Evolutionary conservation across 2,888 invertebrate species (phyloP).

Genomic region (Pyrgus malvae): DNA sequence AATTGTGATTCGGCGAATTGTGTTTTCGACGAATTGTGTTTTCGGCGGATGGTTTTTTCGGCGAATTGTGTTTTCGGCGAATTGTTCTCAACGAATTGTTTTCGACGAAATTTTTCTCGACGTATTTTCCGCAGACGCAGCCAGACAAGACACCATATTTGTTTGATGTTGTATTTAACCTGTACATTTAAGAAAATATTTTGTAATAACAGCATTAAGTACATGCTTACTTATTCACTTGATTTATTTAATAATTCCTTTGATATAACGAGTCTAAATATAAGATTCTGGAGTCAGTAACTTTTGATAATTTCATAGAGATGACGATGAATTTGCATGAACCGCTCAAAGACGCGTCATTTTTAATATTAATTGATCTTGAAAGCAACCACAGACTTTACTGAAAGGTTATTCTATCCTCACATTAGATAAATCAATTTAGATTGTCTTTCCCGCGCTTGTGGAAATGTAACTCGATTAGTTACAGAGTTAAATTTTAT

Average conservation of each 20-base stretch:
- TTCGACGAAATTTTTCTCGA: too few species aligned
- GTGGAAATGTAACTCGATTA: slow-evolving; percentile 15
- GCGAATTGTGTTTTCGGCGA: too few species aligned
- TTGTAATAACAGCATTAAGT: too few species aligned
- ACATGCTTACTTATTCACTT: too few species aligned
- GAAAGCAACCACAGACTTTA: background rate
- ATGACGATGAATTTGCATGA: background rate
- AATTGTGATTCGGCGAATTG: too few species aligned
- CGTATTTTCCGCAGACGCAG: too few species aligned
- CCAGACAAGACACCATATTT: too few species aligned
- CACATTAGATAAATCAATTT: slow-evolving; percentile 75
- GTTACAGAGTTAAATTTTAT: slow-evolving; percentile 1
- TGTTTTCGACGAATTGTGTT: too few species aligned
- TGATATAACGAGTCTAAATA: background rate
- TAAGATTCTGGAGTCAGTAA: background rate
- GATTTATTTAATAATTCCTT: background rate
- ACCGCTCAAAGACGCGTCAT: background rate
- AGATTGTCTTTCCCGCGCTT: slow-evolving; percentile 59
- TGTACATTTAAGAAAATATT: too few species aligned
- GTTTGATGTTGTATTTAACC: too few species aligned
- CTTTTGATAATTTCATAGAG: background rate
- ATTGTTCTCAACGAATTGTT: too few species aligned
- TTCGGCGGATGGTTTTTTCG: too few species aligned
- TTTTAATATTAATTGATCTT: slow-evolving; percentile 5
- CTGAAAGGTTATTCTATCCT: slow-evolving; percentile 68